Percentiles rank a stretch among this genome's conserved stretches.
These are phyloP conservation scores for Phymanthus crucifer DNA, from an alignment of 92 coral and sea anemone species.

Conservation along the genomic window DNA sequence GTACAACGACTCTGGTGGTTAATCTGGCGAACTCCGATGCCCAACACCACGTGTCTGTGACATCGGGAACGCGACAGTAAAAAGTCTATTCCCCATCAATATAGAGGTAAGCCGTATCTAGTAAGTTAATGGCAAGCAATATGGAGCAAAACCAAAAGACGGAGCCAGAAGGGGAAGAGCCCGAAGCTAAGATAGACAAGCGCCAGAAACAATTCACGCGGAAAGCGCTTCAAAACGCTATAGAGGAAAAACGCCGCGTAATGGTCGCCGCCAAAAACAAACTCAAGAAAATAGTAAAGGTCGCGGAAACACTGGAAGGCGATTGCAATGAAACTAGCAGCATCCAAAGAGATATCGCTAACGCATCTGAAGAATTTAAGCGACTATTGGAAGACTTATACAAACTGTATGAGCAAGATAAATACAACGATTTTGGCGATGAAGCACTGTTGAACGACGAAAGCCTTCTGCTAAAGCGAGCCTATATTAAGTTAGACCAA, in stretches of 20 bases:
- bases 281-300: not conserved
- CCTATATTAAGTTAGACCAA: not conserved
- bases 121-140: not conserved
- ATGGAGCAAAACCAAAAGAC: not conserved
- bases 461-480: not conserved
- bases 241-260: not conserved
- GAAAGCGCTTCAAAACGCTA: not conserved
- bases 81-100: not conserved
- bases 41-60: not conserved
- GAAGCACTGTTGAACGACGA: not conserved
- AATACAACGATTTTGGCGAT: not conserved
- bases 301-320: not conserved
- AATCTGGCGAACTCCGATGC: no score
- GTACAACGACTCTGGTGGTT: no score
- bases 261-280: not conserved
- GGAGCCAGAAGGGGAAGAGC: not conserved
- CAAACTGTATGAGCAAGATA: not conserved
- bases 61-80: slow-evolving; percentile 9
- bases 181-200: not conserved
- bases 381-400: not conserved
- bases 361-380: not conserved
- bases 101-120: not conserved
- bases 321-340: not conserved
- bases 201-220: not conserved
- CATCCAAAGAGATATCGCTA: not conserved